phyloP scores from a whole-genome alignment of 2,888 invertebrate genomes.

The Xylophagus ater region DNA sequence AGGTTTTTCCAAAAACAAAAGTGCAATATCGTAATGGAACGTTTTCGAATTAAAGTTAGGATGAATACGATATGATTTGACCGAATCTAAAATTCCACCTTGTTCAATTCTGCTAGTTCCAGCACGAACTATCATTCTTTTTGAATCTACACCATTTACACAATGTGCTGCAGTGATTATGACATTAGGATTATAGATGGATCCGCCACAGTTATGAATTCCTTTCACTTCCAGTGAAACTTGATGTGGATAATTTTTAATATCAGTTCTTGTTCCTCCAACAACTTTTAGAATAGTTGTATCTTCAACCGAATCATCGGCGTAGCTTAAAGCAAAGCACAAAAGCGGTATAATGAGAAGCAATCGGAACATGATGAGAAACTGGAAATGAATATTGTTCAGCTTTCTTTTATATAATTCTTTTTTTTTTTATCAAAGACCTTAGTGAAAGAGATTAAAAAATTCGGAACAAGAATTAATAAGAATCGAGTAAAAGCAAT shows the following conservation, averaged over 20 bases:
- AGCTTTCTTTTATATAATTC: too few species aligned
- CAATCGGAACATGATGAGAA: too few species aligned
- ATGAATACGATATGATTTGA: constrained; percentile 37
- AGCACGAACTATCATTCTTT: constrained; percentile 37
- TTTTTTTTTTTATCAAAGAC: too few species aligned
- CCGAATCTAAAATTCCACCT: constrained; percentile 23
- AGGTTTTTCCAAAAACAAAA: constrained; percentile 40
- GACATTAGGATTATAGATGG: constrained; percentile 38
- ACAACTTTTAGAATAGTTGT: constrained; percentile 20
- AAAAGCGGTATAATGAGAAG: too few species aligned
- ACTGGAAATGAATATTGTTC: too few species aligned
- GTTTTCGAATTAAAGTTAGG: constrained; percentile 35
- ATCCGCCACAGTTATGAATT: constrained; percentile 45
- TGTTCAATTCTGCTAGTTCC: constrained; percentile 40
- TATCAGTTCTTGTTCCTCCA: constrained; percentile 25
- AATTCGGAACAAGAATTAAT: too few species aligned
- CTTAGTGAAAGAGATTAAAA: too few species aligned
- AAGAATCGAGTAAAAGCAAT: too few species aligned
- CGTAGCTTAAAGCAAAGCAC: too few species aligned
- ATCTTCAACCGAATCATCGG: too few species aligned
- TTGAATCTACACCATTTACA: constrained; percentile 27
- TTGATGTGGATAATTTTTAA: constrained; percentile 26
- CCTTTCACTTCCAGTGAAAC: constrained; percentile 32
- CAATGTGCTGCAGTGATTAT: constrained; percentile 52
- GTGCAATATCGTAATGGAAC: constrained; percentile 43